phyloP scores from a whole-genome alignment of 1,140 invertebrate genomes.

The Camponotus floridanus region DNA sequence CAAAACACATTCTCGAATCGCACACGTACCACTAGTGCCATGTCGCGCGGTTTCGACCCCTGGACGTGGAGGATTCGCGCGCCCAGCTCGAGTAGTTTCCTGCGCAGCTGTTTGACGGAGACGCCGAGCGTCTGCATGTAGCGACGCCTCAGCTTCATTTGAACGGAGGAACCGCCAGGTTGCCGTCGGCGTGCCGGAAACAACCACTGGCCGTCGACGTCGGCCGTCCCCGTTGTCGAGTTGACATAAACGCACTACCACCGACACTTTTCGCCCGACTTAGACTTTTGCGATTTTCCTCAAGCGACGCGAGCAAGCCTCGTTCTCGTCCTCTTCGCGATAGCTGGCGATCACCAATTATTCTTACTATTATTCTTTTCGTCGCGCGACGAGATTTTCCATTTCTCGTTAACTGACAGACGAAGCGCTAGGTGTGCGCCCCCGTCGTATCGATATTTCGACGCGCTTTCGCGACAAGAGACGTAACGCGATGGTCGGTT shows the following conservation, averaged over 20 bases:
- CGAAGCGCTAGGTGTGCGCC: background rate
- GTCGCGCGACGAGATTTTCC: background rate
- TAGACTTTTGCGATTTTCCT: slow-evolving; percentile 7
- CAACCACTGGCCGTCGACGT: slow-evolving; percentile 79
- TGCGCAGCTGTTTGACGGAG: slow-evolving; percentile 84
- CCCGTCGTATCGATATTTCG: background rate
- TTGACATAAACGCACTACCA: slow-evolving; percentile 75
- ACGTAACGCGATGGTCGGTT: slow-evolving; percentile 18
- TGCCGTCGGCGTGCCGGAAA: slow-evolving; percentile 81
- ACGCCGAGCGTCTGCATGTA: slow-evolving; percentile 85
- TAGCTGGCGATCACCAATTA: slow-evolving; percentile 10
- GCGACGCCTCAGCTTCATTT: slow-evolving; percentile 85
- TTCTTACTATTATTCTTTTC: background rate
- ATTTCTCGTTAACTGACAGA: no score
- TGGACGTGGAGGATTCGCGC: slow-evolving; percentile 84
- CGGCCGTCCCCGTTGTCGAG: slow-evolving; percentile 76
- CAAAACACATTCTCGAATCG: background rate
- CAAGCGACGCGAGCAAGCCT: slow-evolving; percentile 1
- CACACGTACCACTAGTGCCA: slow-evolving; percentile 84
- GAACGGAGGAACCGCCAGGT: slow-evolving; percentile 82
- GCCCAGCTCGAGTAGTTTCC: slow-evolving; percentile 83
- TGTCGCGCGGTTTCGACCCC: slow-evolving; percentile 82
- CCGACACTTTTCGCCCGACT: slow-evolving; percentile 42
- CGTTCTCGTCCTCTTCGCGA: slow-evolving; percentile 22
- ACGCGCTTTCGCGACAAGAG: slow-evolving; percentile 8